Conservation (phyloP, 1,140 invertebrate species). For the Drepana arcuata region DNA sequence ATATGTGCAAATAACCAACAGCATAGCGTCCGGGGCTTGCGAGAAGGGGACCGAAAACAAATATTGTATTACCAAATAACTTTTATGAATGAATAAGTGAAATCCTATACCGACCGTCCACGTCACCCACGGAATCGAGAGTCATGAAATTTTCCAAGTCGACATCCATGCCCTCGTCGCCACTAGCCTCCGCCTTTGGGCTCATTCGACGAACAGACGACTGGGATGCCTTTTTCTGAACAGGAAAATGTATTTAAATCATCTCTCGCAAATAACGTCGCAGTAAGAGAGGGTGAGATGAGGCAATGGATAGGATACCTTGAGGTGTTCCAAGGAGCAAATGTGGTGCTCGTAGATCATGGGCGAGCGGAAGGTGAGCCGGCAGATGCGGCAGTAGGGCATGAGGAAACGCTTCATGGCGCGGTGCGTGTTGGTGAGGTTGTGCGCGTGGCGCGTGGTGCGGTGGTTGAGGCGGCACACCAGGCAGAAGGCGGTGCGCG, state of each 20-base stretch:
- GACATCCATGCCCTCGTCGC: constrained; percentile 80
- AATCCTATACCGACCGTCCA: constrained; percentile 74
- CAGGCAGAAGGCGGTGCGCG: constrained; percentile 80
- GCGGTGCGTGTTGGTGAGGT: constrained; percentile 81
- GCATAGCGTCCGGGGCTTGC: no score
- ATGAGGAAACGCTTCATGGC: constrained; percentile 87
- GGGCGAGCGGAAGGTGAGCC: constrained; percentile 81
- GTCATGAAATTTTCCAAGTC: constrained; percentile 89
- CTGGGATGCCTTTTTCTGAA: constrained; percentile 73
- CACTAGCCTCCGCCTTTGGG: constrained; percentile 72
- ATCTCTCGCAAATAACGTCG: no score
- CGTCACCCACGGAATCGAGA: constrained; percentile 87
- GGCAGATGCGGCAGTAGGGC: constrained; percentile 82
- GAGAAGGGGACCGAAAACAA: no score
- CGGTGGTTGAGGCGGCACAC: constrained; percentile 87
- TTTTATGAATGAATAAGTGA: no score
- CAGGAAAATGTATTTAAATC: no score
- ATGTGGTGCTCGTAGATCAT: constrained; percentile 87
- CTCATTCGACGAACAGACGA: constrained; percentile 36
- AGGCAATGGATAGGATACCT: no score
- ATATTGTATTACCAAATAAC: no score
- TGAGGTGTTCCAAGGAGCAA: constrained; percentile 84
- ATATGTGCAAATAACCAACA: no score
- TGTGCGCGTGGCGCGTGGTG: constrained; percentile 81
- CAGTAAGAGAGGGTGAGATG: no score